Base-by-base conservation (phyloP, 2,888 invertebrate species). In the Ametastegia equiseti region DNA sequence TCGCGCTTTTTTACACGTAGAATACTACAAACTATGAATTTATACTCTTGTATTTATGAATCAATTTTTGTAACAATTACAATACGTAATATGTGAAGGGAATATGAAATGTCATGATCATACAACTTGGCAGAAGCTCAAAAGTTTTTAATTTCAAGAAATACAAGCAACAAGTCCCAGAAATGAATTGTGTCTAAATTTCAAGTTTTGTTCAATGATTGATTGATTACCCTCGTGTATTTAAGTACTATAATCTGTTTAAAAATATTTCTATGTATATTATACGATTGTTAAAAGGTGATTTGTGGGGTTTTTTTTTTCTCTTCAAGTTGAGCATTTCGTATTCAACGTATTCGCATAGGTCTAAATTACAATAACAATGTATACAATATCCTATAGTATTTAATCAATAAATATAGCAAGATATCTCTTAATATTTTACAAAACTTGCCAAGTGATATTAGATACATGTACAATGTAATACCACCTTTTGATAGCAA, bases 331-430 rank as follows among this genome's bases (percentile, higher is more conserved):
- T 71, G 71, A 71, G 30, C 47, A 71, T 67, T 67, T 67, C 7
- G 65, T 39, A 39, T 67, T 36, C 1, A 19, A 36, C 11, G 65
- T 67, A 39, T 67, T 39, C 65, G 7, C 36, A 23, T 67, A 19
- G 67, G 19, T 36, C 9, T 67, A 67, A n/a, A 71, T 71, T 30
- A 71, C 30, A 47, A 30, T 71, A 75, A 54, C 57, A 75, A 78
- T 60, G 36, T 54, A 13, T 42, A 60, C 63, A 78, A 78, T 42
- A 42, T 36, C 27, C 30, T 60, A 54, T 15, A 45, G 9, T 78
- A 78, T 42, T 60, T 78, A 78, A 78, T 78, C 15, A 78, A 78
- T 78, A 78, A 78, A 78, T 78, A 78, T 60, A 60, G 39, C 60
- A 57, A 39, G 78, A 78, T 63, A 45, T 78, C 45, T 75, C 19